A percentile compares a stretch with the other conserved stretches of the same genome.
Evolutionary conservation across 2,797 vertebrate genomes (phyloP).

Genomic region (Gastrophryne carolinensis): DNA sequence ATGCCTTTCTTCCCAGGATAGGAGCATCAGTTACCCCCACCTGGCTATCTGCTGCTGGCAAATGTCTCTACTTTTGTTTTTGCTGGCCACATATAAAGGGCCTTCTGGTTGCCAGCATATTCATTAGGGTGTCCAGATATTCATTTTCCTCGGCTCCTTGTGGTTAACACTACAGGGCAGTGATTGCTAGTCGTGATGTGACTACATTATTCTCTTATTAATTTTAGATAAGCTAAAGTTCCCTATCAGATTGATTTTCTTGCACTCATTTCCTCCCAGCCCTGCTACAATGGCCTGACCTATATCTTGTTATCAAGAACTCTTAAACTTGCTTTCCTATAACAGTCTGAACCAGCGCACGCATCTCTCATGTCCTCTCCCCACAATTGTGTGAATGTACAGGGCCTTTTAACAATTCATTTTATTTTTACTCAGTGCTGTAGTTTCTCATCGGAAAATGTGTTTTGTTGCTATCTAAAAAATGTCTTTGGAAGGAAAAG

Average conservation of each 20-base stretch:
- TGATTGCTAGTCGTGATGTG: constrained; percentile 62
- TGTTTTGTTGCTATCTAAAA: constrained; percentile 58
- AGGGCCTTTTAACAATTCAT: constrained; percentile 47
- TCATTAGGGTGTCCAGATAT: no score
- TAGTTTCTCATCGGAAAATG: constrained; percentile 77
- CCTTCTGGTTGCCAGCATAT: no score
- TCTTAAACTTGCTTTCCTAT: constrained; percentile 80
- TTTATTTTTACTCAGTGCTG: constrained; percentile 48
- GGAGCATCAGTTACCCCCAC: no score
- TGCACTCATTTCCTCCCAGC: constrained; percentile 63
- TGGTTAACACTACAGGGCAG: background rate
- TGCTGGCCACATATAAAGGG: no score
- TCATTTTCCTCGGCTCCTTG: no score
- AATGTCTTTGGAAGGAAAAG: constrained; percentile 58
- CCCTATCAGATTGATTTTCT: constrained; percentile 72
- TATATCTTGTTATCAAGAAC: constrained; percentile 84
- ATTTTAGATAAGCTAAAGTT: constrained; percentile 73
- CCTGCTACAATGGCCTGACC: constrained; percentile 79
- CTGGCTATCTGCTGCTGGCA: no score
- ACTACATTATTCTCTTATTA: constrained; percentile 40
- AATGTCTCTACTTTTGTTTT: no score
- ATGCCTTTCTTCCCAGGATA: no score
- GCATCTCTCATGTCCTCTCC: constrained; percentile 78
- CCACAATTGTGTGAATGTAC: constrained; percentile 90
- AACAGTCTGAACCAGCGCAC: constrained; percentile 85